A percentile compares a stretch with the other conserved stretches of the same genome.
Evolutionary conservation across 2,888 invertebrate species (phyloP).

Genomic region (Eupeodes latifasciatus): DNA sequence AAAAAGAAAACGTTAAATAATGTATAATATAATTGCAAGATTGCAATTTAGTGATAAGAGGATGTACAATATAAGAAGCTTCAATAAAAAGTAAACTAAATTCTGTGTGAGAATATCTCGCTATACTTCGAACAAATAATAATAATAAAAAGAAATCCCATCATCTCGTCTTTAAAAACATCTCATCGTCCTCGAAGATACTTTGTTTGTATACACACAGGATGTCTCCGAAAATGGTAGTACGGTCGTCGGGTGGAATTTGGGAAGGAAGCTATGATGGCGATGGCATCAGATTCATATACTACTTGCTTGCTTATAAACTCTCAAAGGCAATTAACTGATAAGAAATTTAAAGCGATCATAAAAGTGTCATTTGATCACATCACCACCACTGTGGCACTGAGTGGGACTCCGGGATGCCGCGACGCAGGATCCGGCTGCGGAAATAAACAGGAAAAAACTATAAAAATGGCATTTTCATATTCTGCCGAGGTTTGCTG

Average conservation of each 20-base stretch:
- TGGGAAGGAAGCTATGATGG: not conserved
- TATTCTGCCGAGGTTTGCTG: conserved; percentile 57
- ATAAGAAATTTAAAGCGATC: conserved; percentile 75
- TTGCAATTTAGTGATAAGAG: conserved; percentile 71
- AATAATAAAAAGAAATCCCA: conserved; percentile 41
- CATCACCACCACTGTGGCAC: conserved; percentile 40
- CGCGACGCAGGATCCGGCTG: conserved; percentile 11
- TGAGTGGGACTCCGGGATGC: not conserved
- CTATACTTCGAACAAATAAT: conserved; percentile 41
- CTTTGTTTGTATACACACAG: not conserved
- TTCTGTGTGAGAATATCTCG: conserved; percentile 24
- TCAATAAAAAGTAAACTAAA: conserved; percentile 57
- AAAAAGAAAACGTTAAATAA: not conserved
- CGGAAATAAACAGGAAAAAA: not conserved
- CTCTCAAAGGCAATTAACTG: conserved; percentile 73
- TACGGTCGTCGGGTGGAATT: not conserved
- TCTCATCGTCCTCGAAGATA: conserved; percentile 8
- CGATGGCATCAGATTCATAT: conserved; percentile 10
- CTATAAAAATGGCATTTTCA: conserved; percentile 44
- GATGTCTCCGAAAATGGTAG: not conserved
- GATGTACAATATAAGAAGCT: conserved; percentile 3
- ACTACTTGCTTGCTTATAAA: conserved; percentile 13
- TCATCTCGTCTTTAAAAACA: conserved; percentile 24
- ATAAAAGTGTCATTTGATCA: conserved; percentile 76
- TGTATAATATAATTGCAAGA: conserved; percentile 65